These are phyloP conservation scores for Knipowitschia caucasica DNA, from an alignment of 2,797 vertebrate species.

Conservation along the genomic window DNA sequence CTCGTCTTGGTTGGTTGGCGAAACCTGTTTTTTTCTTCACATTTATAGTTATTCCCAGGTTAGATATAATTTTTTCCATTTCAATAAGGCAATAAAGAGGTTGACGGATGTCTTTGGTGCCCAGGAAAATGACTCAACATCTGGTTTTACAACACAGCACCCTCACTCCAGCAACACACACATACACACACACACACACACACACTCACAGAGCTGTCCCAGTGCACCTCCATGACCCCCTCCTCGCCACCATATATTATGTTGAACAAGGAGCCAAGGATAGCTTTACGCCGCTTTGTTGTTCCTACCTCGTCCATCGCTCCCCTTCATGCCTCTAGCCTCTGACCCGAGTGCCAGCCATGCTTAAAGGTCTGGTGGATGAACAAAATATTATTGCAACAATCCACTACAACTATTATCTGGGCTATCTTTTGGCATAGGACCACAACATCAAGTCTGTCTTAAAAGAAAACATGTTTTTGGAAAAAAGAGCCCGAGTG, in stretches of 20 bases:
- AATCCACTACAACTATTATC: too few species aligned
- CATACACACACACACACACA: too few species aligned
- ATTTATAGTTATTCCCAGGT: conserved; percentile 44
- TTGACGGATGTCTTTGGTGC: conserved; percentile 48
- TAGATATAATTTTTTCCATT: conserved; percentile 48
- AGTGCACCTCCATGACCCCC: conserved; percentile 26
- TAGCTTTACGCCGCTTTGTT: conserved; percentile 46
- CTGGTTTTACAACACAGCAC: conserved; percentile 55
- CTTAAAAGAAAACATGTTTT: too few species aligned
- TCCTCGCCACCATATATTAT: conserved; percentile 52
- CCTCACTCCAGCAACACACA: conserved; percentile 9
- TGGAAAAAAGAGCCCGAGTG: too few species aligned
- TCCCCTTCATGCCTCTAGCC: conserved; percentile 47
- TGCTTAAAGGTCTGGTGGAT: conserved; percentile 24
- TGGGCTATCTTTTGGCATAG: too few species aligned
- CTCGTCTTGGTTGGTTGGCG: conserved; percentile 17
- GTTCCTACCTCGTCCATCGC: conserved; percentile 24
- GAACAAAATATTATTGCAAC: not conserved
- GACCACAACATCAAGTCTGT: too few species aligned
- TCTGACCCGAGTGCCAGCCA: conserved; percentile 33
- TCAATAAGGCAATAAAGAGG: conserved; percentile 52
- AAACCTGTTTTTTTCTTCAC: conserved; percentile 34
- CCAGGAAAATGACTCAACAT: conserved; percentile 57
- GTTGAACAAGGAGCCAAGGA: conserved; percentile 49
- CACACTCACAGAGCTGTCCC: too few species aligned